phyloP scores from a whole-genome alignment of 2,888 invertebrate genomes.

The Opisthograptis luteolata region DNA sequence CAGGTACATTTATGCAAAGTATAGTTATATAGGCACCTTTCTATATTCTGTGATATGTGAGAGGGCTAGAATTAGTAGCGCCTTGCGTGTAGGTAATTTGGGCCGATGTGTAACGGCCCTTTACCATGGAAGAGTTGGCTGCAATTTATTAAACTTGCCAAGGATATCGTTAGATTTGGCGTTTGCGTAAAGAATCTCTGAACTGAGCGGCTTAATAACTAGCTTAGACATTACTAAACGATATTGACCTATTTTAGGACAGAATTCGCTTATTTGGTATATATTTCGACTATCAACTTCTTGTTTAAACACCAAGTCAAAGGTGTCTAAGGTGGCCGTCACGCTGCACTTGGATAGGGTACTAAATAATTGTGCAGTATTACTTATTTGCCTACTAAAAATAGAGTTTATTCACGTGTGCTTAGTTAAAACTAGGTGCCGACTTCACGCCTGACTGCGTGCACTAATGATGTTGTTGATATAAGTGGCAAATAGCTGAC shows the following conservation, averaged over 20 bases:
- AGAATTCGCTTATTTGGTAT: no score
- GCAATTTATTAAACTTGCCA: constrained; percentile 47
- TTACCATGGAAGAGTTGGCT: constrained; percentile 50
- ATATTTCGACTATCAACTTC: no score
- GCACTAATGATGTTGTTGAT: constrained; percentile 9
- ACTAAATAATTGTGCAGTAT: no score
- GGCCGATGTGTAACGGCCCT: constrained; percentile 43
- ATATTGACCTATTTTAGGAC: no score
- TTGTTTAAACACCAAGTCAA: no score
- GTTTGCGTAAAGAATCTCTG: not conserved
- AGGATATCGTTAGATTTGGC: not conserved
- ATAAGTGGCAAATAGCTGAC: not conserved
- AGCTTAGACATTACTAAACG: not conserved
- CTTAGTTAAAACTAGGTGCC: not conserved
- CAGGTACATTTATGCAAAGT: constrained; percentile 55
- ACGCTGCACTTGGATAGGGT: no score
- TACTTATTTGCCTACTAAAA: no score
- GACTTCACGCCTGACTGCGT: constrained; percentile 1
- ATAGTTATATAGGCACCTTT: no score
- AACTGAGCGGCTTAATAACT: constrained; percentile 7
- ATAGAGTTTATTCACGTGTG: not conserved
- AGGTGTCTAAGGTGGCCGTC: no score
- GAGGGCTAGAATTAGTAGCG: constrained; percentile 34
- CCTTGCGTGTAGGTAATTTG: constrained; percentile 57
- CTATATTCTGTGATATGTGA: no score